Conservation (phyloP, 35 echinoderm and acorn worm species). For the Apostichopus japonicus region DNA sequence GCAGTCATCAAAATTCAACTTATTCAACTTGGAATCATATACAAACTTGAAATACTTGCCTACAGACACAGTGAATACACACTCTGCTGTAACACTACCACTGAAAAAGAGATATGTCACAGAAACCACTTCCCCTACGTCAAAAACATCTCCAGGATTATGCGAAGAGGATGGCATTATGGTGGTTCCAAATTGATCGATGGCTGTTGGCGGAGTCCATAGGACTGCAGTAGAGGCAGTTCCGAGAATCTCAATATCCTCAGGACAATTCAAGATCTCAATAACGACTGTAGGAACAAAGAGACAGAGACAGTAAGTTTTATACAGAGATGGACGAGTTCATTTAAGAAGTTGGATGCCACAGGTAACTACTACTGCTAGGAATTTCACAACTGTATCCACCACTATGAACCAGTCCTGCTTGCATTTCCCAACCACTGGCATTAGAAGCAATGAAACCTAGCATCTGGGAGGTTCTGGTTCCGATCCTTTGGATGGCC, state of each 20-base stretch:
- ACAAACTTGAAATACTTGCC: no score
- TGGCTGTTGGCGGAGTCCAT: background rate
- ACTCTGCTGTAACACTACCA: background rate
- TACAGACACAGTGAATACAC: no score
- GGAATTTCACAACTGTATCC: no score
- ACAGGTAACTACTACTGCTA: no score
- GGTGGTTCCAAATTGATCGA: background rate
- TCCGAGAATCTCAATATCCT: background rate
- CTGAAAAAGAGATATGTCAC: constrained; percentile 15
- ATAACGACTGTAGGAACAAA: background rate
- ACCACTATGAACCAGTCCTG: no score
- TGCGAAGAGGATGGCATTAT: background rate
- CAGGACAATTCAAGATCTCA: background rate
- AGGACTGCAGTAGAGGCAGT: background rate
- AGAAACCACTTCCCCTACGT: background rate
- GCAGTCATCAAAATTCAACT: no score
- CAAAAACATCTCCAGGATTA: background rate
- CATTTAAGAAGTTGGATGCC: no score
- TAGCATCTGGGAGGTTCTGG: no score
- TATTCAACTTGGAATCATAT: no score
- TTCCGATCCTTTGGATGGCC: no score
- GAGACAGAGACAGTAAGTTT: background rate
- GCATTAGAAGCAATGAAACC: no score
- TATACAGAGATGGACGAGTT: background rate
- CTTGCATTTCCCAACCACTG: no score